These are phyloP conservation scores for Zosterops pallidus DNA, from an alignment of 2,113 vertebrate species.

Conservation along the genomic window DNA sequence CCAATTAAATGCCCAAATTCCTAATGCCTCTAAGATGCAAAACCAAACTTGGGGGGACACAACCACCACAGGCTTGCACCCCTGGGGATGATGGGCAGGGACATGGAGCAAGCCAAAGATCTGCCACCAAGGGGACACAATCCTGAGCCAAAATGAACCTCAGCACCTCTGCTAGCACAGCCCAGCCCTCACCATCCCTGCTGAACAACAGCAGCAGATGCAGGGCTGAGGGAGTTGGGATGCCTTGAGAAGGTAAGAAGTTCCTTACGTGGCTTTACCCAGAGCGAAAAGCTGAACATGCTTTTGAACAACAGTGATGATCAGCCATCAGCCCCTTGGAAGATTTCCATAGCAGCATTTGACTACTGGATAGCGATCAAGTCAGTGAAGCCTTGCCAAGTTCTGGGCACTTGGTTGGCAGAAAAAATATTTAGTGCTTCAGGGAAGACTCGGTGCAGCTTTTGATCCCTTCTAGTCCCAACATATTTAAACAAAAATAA, in stretches of 20 bases:
- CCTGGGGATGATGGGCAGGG: fast-evolving
- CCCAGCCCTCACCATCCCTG: not conserved
- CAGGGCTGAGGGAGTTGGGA: not conserved
- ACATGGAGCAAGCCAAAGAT: fast-evolving
- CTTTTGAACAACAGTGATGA: conserved; percentile 26
- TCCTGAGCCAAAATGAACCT: not conserved
- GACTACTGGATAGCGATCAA: conserved; percentile 31
- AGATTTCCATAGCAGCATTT: conserved; percentile 21
- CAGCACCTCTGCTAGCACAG: not conserved
- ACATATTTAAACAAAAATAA: not conserved
- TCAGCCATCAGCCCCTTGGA: conserved; percentile 42
- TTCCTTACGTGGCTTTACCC: not conserved
- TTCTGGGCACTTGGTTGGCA: conserved; percentile 32
- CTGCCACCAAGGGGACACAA: not conserved
- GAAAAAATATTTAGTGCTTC: not conserved
- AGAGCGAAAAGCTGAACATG: not conserved
- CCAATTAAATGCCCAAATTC: too few species aligned
- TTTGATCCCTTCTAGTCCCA: not conserved
- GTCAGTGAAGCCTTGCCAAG: conserved; percentile 23
- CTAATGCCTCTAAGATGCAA: not conserved
- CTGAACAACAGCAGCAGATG: not conserved
- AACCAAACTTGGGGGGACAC: not conserved
- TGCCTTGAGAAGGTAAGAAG: not conserved
- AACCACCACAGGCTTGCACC: not conserved
- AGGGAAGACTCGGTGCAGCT: not conserved